These are phyloP conservation scores for Nyctereutes procyonoides DNA, from an alignment of 2,113 vertebrate species.

Conservation along the genomic window DNA sequence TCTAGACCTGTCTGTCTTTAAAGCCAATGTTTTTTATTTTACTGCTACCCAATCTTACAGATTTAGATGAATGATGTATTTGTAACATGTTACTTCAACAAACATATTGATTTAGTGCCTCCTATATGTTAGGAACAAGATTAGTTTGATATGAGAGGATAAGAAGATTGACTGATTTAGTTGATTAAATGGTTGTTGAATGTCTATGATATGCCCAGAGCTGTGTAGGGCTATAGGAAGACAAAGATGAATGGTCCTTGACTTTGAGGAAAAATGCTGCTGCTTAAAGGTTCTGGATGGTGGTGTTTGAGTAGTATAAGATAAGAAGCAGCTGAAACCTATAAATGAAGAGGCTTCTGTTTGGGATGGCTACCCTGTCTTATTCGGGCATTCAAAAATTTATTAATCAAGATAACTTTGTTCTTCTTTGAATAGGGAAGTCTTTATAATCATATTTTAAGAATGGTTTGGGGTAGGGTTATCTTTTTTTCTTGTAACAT, in stretches of 20 bases:
- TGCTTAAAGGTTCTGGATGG: not conserved
- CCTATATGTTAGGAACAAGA: not conserved
- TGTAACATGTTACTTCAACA: conserved; percentile 2
- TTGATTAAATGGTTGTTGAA: conserved; percentile 41
- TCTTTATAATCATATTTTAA: not conserved
- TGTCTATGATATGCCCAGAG: not conserved
- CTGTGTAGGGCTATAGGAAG: not conserved
- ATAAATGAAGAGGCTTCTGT: not conserved
- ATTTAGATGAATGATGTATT: conserved; percentile 24
- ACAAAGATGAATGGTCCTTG: not conserved
- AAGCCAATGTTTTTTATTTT: conserved; percentile 15
- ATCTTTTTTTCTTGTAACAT: not conserved
- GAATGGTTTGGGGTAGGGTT: not conserved
- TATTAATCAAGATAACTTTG: not conserved
- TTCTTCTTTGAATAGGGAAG: not conserved
- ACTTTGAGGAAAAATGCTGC: not conserved
- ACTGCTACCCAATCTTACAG: not conserved
- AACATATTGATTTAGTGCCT: conserved; percentile 39
- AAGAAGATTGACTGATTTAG: conserved; percentile 26
- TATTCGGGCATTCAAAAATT: not conserved
- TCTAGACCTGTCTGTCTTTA: not conserved
- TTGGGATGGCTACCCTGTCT: not conserved
- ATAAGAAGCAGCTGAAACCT: not conserved
- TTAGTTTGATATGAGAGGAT: not conserved
- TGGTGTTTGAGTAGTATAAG: not conserved